A percentile compares a stretch with the other conserved stretches of the same genome.
Conservation (phyloP, 1,140 invertebrate species). For the Drosophila aff. region DNA sequence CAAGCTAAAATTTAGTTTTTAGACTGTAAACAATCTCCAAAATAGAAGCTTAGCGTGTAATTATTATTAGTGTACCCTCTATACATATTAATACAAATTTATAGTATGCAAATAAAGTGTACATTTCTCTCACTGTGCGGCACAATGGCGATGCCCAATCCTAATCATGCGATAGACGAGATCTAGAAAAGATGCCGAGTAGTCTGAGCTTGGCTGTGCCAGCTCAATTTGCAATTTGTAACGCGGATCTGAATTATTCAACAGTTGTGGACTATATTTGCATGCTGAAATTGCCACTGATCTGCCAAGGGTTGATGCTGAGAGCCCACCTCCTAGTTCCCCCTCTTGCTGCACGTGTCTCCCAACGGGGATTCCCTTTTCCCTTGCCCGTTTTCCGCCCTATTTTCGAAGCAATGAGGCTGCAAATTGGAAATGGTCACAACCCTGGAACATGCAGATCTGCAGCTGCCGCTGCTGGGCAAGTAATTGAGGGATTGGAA, state of each 20-base stretch:
- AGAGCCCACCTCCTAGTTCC: not conserved
- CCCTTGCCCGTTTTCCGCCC: not conserved
- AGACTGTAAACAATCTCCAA: not conserved
- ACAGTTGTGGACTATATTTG: conserved; percentile 39
- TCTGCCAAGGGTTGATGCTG: conserved; percentile 14
- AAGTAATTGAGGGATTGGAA: conserved; percentile 54
- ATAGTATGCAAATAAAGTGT: not conserved
- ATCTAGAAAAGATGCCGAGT: conserved; percentile 35
- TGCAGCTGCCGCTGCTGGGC: conserved; percentile 42
- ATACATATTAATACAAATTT: not conserved
- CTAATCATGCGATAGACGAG: conserved; percentile 45
- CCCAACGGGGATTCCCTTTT: conserved; percentile 27
- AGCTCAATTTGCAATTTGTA: conserved; percentile 60
- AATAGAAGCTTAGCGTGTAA: not conserved
- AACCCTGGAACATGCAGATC: conserved; percentile 22
- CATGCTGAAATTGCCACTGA: conserved; percentile 34
- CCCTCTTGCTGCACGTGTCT: conserved; percentile 30
- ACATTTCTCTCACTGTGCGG: conserved; percentile 15
- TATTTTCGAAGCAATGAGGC: conserved; percentile 16
- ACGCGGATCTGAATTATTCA: conserved; percentile 64
- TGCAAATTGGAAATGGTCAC: conserved; percentile 35
- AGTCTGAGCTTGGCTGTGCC: conserved; percentile 31
- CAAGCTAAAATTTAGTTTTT: not conserved
- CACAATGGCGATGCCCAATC: conserved; percentile 21
- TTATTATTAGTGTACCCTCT: not conserved